Evolutionary conservation across 2,888 invertebrate species (phyloP), one percentile per base, ranked within the genome.

Genomic region (Drosophila dives): DNA sequence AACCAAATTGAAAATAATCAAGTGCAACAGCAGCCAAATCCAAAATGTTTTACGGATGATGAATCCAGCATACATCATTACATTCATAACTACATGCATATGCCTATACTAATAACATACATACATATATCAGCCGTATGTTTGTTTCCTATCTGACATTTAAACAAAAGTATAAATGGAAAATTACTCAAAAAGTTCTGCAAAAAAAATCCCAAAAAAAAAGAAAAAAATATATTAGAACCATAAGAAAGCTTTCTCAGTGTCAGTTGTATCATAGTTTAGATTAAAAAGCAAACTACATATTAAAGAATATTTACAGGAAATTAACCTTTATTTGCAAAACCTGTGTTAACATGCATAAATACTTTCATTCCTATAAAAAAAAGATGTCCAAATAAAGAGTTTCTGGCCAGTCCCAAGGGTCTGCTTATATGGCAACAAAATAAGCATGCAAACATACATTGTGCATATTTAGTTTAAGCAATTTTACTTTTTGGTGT

Each of bases 181-280:
- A 70, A 61, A 62, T 33, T 42, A 71, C 33, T 38, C 49, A 49
- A 17, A 38, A 33, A 61, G 49, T 34, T 17, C 40, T 58, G 59
- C 40, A 42, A 64, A 54, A 64, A 64, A 64, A 36, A 29, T 34
- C 12, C 12, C 11, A 23, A 53, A 33, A 56, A 65, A 40, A 65
- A 23, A 23, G 56, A 42, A 32, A 64, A 49, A 42, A 20, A 12
- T 36, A 63, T 49, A 62, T 56, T 36, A 64, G 61, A 55, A 67
- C 81, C 64, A 69, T 77, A 72, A 59, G 70, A 62, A 79, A 77
- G 77, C 80, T 77, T 69, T 79, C 77, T 86, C 75, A 73, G 71
- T 89, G 89, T 88, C 89, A 77, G 75, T 77, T 86, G 80, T 83
- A 75, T 83, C 86, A 75, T 86, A 86, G 83, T 75, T 79, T 85